A percentile compares a stretch with the other conserved stretches of the same genome.
These are phyloP conservation scores for Xestoiulus laeticollis DNA, from an alignment of 2,888 invertebrate species.

Conservation along the genomic window DNA sequence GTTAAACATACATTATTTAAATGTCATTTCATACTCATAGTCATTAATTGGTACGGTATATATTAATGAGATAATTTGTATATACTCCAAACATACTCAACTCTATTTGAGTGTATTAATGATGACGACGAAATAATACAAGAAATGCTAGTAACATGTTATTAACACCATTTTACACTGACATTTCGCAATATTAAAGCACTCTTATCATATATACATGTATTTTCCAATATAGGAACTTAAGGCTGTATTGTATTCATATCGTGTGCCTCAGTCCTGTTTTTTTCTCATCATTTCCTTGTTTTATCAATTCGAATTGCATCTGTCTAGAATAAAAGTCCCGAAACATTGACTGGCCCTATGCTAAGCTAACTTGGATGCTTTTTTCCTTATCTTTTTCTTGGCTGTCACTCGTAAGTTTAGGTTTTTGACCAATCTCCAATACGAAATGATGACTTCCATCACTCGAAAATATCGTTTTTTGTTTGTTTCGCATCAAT, in stretches of 20 bases:
- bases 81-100: too few species aligned
- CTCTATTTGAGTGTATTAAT: too few species aligned
- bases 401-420: neutral
- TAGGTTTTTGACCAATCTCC: slow-evolving; percentile 12
- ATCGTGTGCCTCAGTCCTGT: neutral
- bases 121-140: too few species aligned
- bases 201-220: too few species aligned
- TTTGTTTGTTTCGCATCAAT: neutral
- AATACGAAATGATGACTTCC: slow-evolving; percentile 1
- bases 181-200: too few species aligned
- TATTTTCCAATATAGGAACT: too few species aligned
- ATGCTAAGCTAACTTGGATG: neutral
- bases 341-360: neutral
- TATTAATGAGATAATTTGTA: too few species aligned
- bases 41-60: too few species aligned
- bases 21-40: too few species aligned
- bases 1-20: too few species aligned
- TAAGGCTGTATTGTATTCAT: neutral
- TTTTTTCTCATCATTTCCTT: slow-evolving; percentile 21
- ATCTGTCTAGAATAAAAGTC: slow-evolving; percentile 14
- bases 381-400: slow-evolving; percentile 24
- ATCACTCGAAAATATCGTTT: slow-evolving; percentile 26
- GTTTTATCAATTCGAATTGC: slow-evolving; percentile 16
- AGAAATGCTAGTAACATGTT: too few species aligned
- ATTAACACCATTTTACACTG: too few species aligned